These are phyloP conservation scores for Rhegmatorhina hoffmannsi DNA, from an alignment of 2,113 vertebrate genomes.

Conservation along the genomic window DNA sequence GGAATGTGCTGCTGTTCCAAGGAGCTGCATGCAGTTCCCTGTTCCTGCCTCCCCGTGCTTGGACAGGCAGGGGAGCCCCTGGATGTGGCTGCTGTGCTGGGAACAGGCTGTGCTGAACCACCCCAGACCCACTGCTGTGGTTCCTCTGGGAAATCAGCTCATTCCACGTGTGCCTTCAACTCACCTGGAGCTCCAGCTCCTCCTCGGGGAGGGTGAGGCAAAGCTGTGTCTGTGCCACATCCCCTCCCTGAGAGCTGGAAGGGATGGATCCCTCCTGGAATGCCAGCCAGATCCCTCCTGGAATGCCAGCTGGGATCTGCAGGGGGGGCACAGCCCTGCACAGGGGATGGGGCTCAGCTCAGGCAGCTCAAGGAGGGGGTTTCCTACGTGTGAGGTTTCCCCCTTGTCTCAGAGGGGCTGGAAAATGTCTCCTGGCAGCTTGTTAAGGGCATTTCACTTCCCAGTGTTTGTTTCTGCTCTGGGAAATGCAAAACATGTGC, in stretches of 20 bases:
- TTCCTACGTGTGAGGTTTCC: not conserved
- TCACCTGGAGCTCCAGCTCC: not conserved
- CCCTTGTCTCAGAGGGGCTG: not conserved
- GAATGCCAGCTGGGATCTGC: not conserved
- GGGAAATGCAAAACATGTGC: not conserved
- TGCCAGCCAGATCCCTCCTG: too few relatives aligned
- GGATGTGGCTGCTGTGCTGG: not conserved
- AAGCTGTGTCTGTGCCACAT: not conserved
- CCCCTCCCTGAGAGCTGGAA: not conserved
- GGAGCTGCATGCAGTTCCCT: not conserved
- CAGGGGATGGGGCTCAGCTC: not conserved
- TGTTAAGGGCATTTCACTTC: not conserved
- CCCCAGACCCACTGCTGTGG: not conserved
- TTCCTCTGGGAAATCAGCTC: not conserved
- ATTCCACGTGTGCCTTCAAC: not conserved
- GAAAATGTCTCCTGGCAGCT: not conserved
- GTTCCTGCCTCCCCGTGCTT: not conserved
- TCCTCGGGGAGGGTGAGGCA: not conserved
- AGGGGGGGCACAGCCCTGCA: not conserved
- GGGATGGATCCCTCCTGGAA: too few relatives aligned
- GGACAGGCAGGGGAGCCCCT: not conserved
- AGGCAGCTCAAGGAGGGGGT: not conserved
- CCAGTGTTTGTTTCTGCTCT: not conserved
- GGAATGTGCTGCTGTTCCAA: not conserved
- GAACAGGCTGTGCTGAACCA: not conserved